A percentile compares a stretch with the other conserved stretches of the same genome.
Evolutionary conservation across 2,797 vertebrate genomes (phyloP).

Genomic region (Uromys caudimaculatus): DNA sequence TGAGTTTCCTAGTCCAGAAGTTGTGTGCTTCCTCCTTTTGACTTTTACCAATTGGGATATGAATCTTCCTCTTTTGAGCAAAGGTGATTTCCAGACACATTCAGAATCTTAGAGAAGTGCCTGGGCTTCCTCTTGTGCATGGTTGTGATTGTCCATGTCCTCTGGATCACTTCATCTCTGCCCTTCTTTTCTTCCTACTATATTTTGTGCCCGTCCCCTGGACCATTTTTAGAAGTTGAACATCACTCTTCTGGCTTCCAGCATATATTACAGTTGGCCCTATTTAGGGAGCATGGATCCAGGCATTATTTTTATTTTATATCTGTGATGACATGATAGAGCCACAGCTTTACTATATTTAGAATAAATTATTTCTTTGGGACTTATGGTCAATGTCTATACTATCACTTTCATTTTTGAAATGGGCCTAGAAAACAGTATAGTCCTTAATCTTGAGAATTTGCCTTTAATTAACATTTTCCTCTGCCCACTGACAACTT

Average conservation of each 20-base stretch:
- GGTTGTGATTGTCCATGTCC: neutral
- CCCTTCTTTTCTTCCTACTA: neutral
- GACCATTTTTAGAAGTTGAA: constrained; percentile 28
- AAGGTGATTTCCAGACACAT: constrained; percentile 77
- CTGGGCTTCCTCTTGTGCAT: constrained; percentile 43
- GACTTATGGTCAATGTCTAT: constrained; percentile 41
- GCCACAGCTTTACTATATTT: constrained; percentile 42
- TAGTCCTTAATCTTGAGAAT: constrained; percentile 31
- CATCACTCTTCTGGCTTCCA: constrained; percentile 14
- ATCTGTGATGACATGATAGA: constrained; percentile 7
- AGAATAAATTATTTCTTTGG: constrained; percentile 2
- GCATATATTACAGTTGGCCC: constrained; percentile 42
- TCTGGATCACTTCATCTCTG: neutral
- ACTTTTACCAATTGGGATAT: constrained; percentile 81
- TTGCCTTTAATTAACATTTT: constrained; percentile 39
- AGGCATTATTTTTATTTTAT: constrained; percentile 36
- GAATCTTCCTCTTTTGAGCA: constrained; percentile 82
- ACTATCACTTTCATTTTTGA: constrained; percentile 50
- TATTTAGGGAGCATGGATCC: neutral
- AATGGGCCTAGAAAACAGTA: constrained; percentile 16
- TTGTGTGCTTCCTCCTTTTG: constrained; percentile 80
- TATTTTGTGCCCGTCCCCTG: neutral
- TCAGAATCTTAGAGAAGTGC: constrained; percentile 68
- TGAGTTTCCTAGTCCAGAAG: constrained; percentile 77
- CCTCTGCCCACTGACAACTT: constrained; percentile 22